Conservation (phyloP, 2,888 invertebrate species). For the Mechanitis mazaeus region DNA sequence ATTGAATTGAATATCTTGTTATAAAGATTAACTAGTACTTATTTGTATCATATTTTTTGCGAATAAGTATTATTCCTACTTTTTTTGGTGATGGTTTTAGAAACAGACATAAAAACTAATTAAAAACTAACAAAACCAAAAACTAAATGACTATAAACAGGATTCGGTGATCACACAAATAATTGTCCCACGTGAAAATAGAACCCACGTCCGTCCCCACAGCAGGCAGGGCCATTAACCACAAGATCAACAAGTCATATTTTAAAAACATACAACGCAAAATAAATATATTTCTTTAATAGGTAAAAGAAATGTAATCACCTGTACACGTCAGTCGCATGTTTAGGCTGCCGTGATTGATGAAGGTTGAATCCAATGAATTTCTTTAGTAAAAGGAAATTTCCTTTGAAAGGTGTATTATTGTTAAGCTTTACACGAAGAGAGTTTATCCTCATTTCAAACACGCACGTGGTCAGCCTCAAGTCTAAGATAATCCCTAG, state of each 20-base stretch:
- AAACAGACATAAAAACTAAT: no score
- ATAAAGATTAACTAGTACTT: background rate
- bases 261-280: background rate
- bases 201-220: no score
- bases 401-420: conserved; percentile 42
- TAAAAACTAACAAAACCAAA: no score
- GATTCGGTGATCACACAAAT: no score
- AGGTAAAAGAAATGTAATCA: conserved; percentile 30
- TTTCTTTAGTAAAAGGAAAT: conserved; percentile 29
- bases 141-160: no score
- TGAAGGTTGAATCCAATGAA: conserved; percentile 38
- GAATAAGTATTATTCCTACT: no score
- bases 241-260: no score
- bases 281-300: conserved; percentile 16
- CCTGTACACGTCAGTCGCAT: conserved; percentile 33
- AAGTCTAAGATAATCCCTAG: conserved; percentile 45
- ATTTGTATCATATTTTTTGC: background rate
- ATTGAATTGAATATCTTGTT: no score
- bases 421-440: conserved; percentile 48
- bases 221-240: no score
- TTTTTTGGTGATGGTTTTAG: no score
- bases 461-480: conserved; percentile 38
- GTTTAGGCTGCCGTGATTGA: conserved; percentile 42
- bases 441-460: conserved; percentile 43
- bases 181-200: no score